These are phyloP conservation scores for Poecilia picta DNA, from an alignment of 2,797 vertebrate species.

Conservation along the genomic window DNA sequence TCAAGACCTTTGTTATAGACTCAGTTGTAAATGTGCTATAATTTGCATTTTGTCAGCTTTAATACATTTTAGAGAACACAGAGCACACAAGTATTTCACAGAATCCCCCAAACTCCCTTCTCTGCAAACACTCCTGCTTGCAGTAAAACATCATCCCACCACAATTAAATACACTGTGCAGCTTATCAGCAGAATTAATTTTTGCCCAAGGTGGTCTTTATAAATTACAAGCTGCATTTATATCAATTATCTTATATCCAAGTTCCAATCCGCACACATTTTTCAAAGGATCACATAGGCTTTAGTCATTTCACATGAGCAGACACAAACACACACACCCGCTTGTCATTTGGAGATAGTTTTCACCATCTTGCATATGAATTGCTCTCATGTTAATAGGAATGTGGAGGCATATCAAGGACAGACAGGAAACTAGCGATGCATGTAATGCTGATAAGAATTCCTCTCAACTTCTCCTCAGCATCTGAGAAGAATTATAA, in stretches of 20 bases:
- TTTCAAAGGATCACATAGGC: conserved; percentile 42
- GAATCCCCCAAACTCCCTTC: conserved; percentile 19
- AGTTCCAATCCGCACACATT: conserved; percentile 63
- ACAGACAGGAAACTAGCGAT: conserved; percentile 67
- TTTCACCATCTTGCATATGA: conserved; percentile 66
- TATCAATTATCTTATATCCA: conserved; percentile 73
- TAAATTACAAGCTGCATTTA: conserved; percentile 67
- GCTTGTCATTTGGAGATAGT: conserved; percentile 63
- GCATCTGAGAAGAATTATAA: conserved; percentile 57
- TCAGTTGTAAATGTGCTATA: conserved; percentile 56
- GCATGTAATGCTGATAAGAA: conserved; percentile 74
- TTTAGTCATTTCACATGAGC: conserved; percentile 23
- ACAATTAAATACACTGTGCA: conserved; percentile 60
- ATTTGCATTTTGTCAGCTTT: conserved; percentile 58
- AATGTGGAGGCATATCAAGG: conserved; percentile 69
- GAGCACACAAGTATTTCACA: conserved; percentile 12
- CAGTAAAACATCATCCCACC: conserved; percentile 19
- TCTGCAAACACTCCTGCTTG: conserved; percentile 21
- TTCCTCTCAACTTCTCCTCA: conserved; percentile 64
- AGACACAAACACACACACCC: conserved; percentile 6
- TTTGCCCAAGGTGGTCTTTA: conserved; percentile 66
- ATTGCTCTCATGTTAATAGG: conserved; percentile 73
- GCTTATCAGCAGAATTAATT: conserved; percentile 75
- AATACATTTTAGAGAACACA: conserved; percentile 38
- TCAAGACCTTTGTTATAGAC: conserved; percentile 53